phyloP scores from a whole-genome alignment of 2,113 vertebrate species.

The Motacilla alba region DNA sequence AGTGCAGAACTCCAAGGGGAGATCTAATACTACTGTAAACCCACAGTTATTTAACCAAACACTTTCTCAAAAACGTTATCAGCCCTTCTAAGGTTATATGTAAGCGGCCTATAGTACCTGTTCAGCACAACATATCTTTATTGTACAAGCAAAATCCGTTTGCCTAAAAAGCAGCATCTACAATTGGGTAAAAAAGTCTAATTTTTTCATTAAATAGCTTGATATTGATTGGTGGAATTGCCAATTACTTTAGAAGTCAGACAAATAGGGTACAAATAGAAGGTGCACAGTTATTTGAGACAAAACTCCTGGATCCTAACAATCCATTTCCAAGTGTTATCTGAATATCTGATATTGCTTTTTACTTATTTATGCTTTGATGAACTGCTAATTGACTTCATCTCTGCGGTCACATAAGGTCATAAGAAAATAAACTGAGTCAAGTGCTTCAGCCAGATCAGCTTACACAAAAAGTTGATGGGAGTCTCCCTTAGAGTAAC shows the following conservation, averaged over 20 bases:
- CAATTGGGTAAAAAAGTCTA: conserved; percentile 14
- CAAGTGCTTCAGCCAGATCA: conserved; percentile 71
- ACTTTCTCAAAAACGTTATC: neutral
- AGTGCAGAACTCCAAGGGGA: neutral
- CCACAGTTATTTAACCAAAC: conserved; percentile 19
- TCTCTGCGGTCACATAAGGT: conserved; percentile 64
- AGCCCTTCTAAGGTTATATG: conserved; percentile 6
- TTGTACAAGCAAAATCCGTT: conserved; percentile 75
- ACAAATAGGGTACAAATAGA: conserved; percentile 19
- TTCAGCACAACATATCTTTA: conserved; percentile 80
- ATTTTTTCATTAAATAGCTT: conserved; percentile 49
- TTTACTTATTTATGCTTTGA: conserved; percentile 39
- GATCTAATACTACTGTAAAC: neutral
- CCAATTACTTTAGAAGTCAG: conserved; percentile 44
- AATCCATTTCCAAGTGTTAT: conserved; percentile 30
- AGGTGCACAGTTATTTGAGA: conserved; percentile 34
- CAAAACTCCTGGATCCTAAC: neutral
- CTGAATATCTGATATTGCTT: conserved; percentile 30
- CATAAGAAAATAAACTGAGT: conserved; percentile 61
- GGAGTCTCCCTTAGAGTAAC: neutral
- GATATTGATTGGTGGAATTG: conserved; percentile 42
- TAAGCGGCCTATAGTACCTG: conserved; percentile 69
- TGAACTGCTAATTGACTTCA: conserved; percentile 69
- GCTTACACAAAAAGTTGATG: neutral
- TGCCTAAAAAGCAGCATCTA: conserved; percentile 67